phyloP scores from a whole-genome alignment of 2,113 vertebrate species.

The Panthera tigris region DNA sequence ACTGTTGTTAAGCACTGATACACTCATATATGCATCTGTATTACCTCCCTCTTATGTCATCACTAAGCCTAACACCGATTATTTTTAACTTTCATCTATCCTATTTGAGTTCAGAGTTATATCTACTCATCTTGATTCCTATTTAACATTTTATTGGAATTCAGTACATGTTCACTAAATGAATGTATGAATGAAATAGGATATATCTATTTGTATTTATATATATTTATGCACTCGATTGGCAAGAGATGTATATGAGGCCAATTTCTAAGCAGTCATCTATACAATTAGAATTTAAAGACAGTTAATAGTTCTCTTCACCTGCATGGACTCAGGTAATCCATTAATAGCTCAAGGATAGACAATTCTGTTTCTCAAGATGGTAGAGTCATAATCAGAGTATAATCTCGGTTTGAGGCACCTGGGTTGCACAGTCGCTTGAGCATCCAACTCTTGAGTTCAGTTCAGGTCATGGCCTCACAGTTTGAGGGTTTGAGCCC shows the following conservation, averaged over 20 bases:
- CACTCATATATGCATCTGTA: too few species aligned
- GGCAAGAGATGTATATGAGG: not conserved
- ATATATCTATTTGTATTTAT: not conserved
- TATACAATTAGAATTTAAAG: constrained; percentile 26
- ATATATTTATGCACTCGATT: not conserved
- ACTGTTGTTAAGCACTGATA: not conserved
- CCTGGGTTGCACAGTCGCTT: too few species aligned
- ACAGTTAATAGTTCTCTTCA: not conserved
- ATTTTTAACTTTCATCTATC: not conserved
- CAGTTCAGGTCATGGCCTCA: too few species aligned
- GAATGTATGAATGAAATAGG: not conserved
- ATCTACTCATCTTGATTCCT: not conserved
- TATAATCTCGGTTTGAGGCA: not conserved
- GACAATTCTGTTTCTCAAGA: not conserved
- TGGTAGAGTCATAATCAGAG: not conserved
- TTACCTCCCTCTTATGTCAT: not conserved
- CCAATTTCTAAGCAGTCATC: not conserved
- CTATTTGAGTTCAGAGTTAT: not conserved
- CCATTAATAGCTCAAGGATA: not conserved
- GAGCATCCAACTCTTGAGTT: too few species aligned
- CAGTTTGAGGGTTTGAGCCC: too few species aligned
- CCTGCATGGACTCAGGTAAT: not conserved
- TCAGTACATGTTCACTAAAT: not conserved
- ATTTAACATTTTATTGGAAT: not conserved
- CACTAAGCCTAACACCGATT: not conserved